A percentile compares a stretch with the other conserved stretches of the same genome.
These are phyloP conservation scores for Nasonia oneida DNA, from an alignment of 2,888 invertebrate species.

Conservation along the genomic window DNA sequence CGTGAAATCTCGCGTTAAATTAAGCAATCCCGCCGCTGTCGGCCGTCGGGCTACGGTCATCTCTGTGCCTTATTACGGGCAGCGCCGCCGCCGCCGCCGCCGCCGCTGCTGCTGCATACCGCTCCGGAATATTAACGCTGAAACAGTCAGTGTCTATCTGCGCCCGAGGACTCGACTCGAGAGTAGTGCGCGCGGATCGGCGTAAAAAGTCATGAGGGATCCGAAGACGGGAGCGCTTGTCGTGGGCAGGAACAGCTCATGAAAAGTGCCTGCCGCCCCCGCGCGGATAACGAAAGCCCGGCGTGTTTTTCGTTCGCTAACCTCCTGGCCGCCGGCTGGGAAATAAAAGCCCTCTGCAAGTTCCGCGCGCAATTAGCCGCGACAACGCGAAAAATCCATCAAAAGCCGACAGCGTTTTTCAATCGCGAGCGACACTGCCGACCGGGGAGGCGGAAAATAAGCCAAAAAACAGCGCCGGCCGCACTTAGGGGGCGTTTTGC, in stretches of 20 bases:
- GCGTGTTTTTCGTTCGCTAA: background rate
- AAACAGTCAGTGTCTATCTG: constrained; percentile 57
- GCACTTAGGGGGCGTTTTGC: constrained; percentile 31
- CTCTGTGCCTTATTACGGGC: constrained; percentile 53
- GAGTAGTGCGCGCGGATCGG: background rate
- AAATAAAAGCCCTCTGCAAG: background rate
- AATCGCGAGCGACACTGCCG: background rate
- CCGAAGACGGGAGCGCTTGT: too few species aligned
- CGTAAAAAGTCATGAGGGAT: background rate
- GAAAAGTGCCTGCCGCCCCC: background rate
- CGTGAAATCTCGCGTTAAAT: constrained; percentile 65
- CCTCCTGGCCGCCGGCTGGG: too few species aligned
- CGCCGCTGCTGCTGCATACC: background rate
- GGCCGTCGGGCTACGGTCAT: background rate
- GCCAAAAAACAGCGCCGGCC: background rate
- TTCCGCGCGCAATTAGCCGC: constrained; percentile 10
- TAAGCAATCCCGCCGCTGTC: constrained; percentile 54
- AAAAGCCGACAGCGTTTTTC: constrained; percentile 29
- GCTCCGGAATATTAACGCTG: constrained; percentile 58
- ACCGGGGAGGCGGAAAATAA: too few species aligned
- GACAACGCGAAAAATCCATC: constrained; percentile 8
- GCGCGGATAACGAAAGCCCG: too few species aligned
- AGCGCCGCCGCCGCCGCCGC: too few species aligned
- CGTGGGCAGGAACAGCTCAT: too few species aligned
- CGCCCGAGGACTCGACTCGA: background rate